A percentile compares a stretch with the other conserved stretches of the same genome.
phyloP scores from a whole-genome alignment of 2,888 invertebrate genomes.

The Macrophya annulata region DNA sequence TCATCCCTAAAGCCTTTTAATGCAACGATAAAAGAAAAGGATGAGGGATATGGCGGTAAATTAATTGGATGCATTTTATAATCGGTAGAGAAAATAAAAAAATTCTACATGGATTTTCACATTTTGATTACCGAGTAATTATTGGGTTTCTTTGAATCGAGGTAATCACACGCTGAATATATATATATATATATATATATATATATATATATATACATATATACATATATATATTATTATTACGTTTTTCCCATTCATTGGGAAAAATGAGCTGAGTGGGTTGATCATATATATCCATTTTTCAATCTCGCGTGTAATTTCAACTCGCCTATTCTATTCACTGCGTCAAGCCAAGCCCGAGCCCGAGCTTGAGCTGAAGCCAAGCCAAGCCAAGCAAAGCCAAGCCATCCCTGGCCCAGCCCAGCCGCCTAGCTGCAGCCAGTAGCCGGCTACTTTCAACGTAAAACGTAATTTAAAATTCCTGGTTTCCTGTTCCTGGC shows the following conservation, averaged over 20 bases:
- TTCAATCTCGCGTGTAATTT: conserved; percentile 46
- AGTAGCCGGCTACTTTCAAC: conserved; percentile 48
- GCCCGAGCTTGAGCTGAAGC: neutral
- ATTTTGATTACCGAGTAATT: conserved; percentile 15
- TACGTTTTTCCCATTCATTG: neutral
- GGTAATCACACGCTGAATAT: neutral
- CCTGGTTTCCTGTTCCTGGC: conserved; percentile 54
- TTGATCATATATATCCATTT: conserved; percentile 24
- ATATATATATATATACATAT: neutral
- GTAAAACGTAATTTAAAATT: conserved; percentile 55
- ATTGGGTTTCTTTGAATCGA: neutral
- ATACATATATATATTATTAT: neutral
- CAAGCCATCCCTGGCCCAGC: neutral
- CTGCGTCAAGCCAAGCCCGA: conserved; percentile 26
- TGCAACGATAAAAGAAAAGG: neutral
- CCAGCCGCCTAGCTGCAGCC: conserved; percentile 19
- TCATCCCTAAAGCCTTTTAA: neutral
- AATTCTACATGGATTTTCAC: neutral
- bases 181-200: no score
- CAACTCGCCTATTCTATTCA: conserved; percentile 47
- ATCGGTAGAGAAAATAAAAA: neutral
- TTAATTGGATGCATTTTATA: conserved; percentile 14
- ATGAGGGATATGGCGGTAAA: neutral
- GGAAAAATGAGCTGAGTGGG: neutral
- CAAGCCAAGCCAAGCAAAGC: neutral